Conservation (phyloP, 2,888 invertebrate genomes). For the Pocota personata region DNA sequence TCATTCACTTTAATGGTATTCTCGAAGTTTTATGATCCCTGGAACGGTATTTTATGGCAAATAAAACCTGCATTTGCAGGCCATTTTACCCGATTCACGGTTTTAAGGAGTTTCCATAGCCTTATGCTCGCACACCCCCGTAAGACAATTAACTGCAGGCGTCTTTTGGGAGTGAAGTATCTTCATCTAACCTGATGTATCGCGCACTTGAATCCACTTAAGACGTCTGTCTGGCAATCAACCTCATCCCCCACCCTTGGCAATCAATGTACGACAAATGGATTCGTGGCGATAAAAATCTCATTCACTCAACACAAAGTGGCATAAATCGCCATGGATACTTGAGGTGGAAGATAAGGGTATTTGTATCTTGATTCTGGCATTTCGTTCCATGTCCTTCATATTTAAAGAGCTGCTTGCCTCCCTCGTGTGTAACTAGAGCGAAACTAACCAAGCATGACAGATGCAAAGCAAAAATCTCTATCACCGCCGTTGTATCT, state of each 20-base stretch:
- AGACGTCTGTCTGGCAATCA: slow-evolving; percentile 54
- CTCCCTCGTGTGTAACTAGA: slow-evolving; percentile 19
- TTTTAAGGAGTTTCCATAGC: slow-evolving; percentile 24
- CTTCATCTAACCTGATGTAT: slow-evolving; percentile 53
- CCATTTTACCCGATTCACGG: slow-evolving; percentile 52
- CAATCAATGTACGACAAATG: slow-evolving; percentile 69
- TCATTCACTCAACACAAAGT: slow-evolving; percentile 55
- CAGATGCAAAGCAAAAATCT: slow-evolving; percentile 55
- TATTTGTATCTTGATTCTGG: slow-evolving; percentile 18
- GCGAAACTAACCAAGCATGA: slow-evolving; percentile 41
- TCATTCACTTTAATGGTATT: slow-evolving; percentile 47
- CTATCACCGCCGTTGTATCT: slow-evolving; percentile 23
- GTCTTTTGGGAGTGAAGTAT: slow-evolving; percentile 15
- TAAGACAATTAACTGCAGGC: slow-evolving; percentile 63
- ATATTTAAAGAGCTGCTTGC: neutral
- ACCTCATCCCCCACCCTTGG: neutral
- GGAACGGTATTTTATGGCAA: slow-evolving; percentile 53
- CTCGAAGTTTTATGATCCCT: slow-evolving; percentile 46
- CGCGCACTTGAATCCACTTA: slow-evolving; percentile 65
- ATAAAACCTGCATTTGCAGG: slow-evolving; percentile 60
- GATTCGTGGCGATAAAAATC: slow-evolving; percentile 65
- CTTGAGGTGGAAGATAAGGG: slow-evolving; percentile 39
- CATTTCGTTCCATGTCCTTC: slow-evolving; percentile 22
- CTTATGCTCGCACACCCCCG: neutral
- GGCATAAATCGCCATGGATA: slow-evolving; percentile 57